Evolutionary conservation across 2,113 vertebrate species (phyloP), one percentile per base, ranked within the genome.

Genomic region (Ophthalmolycus amberensis): DNA sequence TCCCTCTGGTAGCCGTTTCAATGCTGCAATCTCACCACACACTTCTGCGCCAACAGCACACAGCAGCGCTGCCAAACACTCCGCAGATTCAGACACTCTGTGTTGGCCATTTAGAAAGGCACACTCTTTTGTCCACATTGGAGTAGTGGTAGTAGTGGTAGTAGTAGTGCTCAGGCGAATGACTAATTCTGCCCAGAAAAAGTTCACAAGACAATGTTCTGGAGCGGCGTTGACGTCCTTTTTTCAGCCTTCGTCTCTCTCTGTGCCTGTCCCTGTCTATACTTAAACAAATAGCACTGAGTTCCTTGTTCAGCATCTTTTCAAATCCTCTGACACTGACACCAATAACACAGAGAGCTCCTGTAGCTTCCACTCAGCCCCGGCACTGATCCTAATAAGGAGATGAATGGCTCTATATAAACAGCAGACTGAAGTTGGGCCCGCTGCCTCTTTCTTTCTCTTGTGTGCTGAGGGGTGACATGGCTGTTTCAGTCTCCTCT

Each of bases 331-430:
- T 81, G 85, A 89, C 92, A 87, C 70, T 85, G 87, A 94, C 89
- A 88, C 75, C 79, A 88, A 58, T 71, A 88, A 87, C 86, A 91
- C 86, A 91, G 69, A 88, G 76, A 76, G 68, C 83, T 86, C 65
- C 88, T 89, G 85, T 81, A 81, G 87, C 72, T 68, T 85, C 83
- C 88, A 87, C 87, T 92, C 84, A 91, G 84, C 67, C 67, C 60
- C 75, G 44, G 84, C 85, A 81, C 85, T 91, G 92, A 92, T 90
- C 92, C 94, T 92, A 95, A 94, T 94, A 94, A 90, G 92, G 91
- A 82, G 80, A 93, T 91, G 91, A 94, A 94, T 93, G 89, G 87
- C 67, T 89, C 91, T 86, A 86, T 90, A 91, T 87, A 93, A 89
- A 90, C 90, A 89, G 82, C 32, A 63, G 83, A 84, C 79, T 85